Evolutionary conservation across 2,888 invertebrate species (phyloP).

Genomic region (Allolobophora icterica): DNA sequence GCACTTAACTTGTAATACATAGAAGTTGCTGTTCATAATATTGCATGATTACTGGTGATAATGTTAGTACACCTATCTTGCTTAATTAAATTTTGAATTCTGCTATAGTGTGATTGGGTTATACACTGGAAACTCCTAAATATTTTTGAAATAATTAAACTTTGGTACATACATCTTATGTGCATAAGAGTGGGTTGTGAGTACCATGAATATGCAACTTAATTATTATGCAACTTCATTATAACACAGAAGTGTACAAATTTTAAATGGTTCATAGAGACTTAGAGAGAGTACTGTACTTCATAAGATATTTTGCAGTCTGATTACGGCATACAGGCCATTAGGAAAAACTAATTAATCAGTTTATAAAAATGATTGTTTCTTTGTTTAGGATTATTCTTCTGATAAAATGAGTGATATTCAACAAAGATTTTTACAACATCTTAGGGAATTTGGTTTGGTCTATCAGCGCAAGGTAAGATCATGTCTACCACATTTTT

Average conservation of each 20-base stretch:
- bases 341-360: background rate
- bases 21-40: background rate
- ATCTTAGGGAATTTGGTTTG: conserved; percentile 93
- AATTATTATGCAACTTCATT: background rate
- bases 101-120: background rate
- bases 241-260: background rate
- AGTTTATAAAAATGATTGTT: background rate
- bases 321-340: background rate
- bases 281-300: no score
- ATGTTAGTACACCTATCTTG: background rate
- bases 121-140: background rate
- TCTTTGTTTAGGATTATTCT: conserved; percentile 79
- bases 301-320: background rate
- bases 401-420: conserved; percentile 90
- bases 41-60: background rate
- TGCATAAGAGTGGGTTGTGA: no score
- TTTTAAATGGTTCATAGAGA: no score
- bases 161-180: no score
- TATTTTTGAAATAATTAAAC: no score
- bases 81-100: background rate
- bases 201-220: background rate
- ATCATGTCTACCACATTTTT: background rate
- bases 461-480: conserved; percentile 91
- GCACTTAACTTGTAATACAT: background rate
- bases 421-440: conserved; percentile 87